phyloP scores from a whole-genome alignment of 2,888 invertebrate genomes.

The Eupithecia exiguata region DNA sequence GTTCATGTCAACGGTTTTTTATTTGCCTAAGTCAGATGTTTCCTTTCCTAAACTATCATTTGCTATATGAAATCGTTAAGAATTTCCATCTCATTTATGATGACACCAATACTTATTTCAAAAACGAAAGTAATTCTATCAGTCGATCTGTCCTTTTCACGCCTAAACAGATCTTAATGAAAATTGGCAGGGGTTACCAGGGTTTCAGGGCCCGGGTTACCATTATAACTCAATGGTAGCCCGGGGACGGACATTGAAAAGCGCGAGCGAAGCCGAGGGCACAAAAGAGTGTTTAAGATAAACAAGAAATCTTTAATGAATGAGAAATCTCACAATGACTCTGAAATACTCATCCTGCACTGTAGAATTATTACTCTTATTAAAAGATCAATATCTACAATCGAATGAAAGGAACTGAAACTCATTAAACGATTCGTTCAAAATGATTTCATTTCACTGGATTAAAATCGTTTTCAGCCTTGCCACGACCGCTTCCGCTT shows the following conservation, averaged over 20 bases:
- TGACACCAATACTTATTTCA: neutral
- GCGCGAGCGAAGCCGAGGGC: no score
- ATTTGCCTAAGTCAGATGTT: neutral
- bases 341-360: neutral
- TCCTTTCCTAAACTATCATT: neutral
- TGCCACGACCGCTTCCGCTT: constrained; percentile 28
- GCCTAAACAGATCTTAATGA: neutral
- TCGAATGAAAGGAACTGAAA: constrained; percentile 1
- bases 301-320: neutral
- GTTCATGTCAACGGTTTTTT: neutral
- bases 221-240: no score
- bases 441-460: constrained; percentile 27
- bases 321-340: neutral
- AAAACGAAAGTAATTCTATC: neutral
- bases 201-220: no score
- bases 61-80: neutral
- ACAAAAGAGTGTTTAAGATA: no score
- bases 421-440: constrained; percentile 17
- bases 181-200: neutral
- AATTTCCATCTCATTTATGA: neutral
- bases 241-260: no score
- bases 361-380: neutral
- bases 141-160: neutral
- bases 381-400: neutral
- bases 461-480: constrained; percentile 25